Percentiles rank a stretch among this genome's conserved stretches.
Conservation (phyloP, 2,113 vertebrate genomes). For the Mormoops blainvillei region DNA sequence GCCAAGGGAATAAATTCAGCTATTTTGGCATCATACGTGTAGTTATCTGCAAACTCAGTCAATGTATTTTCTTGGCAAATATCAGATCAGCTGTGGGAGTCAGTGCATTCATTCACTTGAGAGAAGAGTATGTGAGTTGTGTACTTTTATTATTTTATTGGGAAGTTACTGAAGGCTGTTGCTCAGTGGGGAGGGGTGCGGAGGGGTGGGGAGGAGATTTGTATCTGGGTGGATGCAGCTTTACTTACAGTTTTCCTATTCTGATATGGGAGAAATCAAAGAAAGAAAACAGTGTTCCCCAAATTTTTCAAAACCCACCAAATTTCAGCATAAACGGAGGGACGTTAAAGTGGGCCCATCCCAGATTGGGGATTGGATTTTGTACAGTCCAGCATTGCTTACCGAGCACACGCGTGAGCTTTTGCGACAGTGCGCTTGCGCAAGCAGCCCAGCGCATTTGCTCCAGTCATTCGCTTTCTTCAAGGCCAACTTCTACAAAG, state of each 20-base stretch:
- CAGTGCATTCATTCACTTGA: not conserved
- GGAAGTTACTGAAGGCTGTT: not conserved
- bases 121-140: not conserved
- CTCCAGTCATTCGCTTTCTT: not conserved
- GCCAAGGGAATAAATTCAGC: not conserved
- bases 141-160: not conserved
- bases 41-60: not conserved
- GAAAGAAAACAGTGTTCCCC: not conserved
- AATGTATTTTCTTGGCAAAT: not conserved
- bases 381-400: not conserved
- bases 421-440: not conserved
- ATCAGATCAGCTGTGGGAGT: slow-evolving; percentile 1
- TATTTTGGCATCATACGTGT: not conserved
- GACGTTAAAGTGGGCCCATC: not conserved
- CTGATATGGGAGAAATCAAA: not conserved
- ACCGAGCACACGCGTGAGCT: no score
- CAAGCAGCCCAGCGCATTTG: not conserved
- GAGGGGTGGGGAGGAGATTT: not conserved
- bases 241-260: not conserved
- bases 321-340: not conserved
- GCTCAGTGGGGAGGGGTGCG: not conserved
- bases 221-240: not conserved
- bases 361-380: not conserved
- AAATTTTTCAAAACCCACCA: not conserved
- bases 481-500: not conserved